A percentile compares a stretch with the other conserved stretches of the same genome.
phyloP scores from a whole-genome alignment of 1,140 invertebrate species.

The Nebria ingens region DNA sequence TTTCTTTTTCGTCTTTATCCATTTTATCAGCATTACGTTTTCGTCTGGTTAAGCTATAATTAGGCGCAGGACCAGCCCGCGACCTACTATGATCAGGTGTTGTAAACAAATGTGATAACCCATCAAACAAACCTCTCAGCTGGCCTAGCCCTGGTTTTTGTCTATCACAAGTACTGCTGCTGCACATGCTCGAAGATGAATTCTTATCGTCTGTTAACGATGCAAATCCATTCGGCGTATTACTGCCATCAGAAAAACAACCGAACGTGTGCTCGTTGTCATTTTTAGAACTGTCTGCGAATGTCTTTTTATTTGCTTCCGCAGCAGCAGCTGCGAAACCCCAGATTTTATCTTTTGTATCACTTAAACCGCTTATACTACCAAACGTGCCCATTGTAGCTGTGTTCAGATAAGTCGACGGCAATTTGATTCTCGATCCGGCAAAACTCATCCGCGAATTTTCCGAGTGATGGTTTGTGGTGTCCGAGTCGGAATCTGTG shows the following conservation, averaged over 20 bases:
- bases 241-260: neutral
- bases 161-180: slow-evolving; percentile 13
- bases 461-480: slow-evolving; percentile 6
- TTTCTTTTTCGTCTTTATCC: slow-evolving; percentile 21
- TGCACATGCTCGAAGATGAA: slow-evolving; percentile 12
- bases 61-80: slow-evolving; percentile 37
- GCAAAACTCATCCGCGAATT: neutral
- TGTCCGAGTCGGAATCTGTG: neutral
- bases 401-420: slow-evolving; percentile 15
- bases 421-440: slow-evolving; percentile 19
- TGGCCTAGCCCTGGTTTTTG: slow-evolving; percentile 44
- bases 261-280: slow-evolving; percentile 34
- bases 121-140: slow-evolving; percentile 69
- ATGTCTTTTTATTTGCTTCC: slow-evolving; percentile 41
- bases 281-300: slow-evolving; percentile 21
- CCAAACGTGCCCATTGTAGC: slow-evolving; percentile 35
- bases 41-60: slow-evolving; percentile 41
- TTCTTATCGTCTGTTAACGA: slow-evolving; percentile 20
- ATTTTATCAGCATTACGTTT: slow-evolving; percentile 27
- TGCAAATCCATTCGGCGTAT: slow-evolving; percentile 21
- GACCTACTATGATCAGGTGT: slow-evolving; percentile 48
- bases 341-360: slow-evolving; percentile 53
- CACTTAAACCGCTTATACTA: slow-evolving; percentile 35
- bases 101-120: slow-evolving; percentile 73
- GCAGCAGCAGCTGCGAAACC: slow-evolving; percentile 60